Percentiles rank a stretch among this genome's conserved stretches.
These are phyloP conservation scores for Campopleginae sp. DNA, from an alignment of 2,888 invertebrate species.

Conservation along the genomic window DNA sequence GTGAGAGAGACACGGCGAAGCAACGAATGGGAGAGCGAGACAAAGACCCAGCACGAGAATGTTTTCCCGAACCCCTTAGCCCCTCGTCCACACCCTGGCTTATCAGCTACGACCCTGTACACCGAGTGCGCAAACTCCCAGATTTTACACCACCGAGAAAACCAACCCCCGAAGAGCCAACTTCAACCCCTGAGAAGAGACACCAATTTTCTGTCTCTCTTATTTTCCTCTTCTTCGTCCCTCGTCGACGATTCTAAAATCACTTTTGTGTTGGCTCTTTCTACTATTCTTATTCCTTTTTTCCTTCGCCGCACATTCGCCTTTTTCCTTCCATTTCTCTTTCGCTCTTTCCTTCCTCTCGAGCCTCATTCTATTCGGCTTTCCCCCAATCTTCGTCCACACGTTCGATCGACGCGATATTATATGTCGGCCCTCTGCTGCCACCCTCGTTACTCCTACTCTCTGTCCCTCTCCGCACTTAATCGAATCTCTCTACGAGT, in stretches of 20 bases:
- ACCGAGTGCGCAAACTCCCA: constrained; percentile 59
- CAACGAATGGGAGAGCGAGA: background rate
- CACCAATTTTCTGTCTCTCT: background rate
- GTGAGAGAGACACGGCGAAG: background rate
- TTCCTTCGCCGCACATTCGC: background rate
- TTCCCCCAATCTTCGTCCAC: constrained; percentile 58
- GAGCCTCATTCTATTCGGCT: constrained; percentile 70
- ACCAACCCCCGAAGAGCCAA: constrained; percentile 27
- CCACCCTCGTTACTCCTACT: constrained; percentile 27
- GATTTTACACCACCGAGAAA: constrained; percentile 43
- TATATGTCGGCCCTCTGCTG: constrained; percentile 63
- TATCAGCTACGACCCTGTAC: constrained; percentile 58
- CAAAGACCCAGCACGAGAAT: background rate
- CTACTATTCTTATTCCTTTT: background rate
- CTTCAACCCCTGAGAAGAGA: constrained; percentile 14
- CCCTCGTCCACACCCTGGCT: constrained; percentile 51
- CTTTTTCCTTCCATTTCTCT: constrained; percentile 7
- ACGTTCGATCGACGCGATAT: constrained; percentile 66
- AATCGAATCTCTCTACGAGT: constrained; percentile 16
- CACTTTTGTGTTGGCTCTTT: constrained; percentile 39
- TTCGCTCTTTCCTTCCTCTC: background rate
- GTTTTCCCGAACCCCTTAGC: background rate
- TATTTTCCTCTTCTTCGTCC: constrained; percentile 22
- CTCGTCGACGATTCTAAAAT: constrained; percentile 37
- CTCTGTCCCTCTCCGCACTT: constrained; percentile 1